phyloP scores from a whole-genome alignment of 1,140 invertebrate genomes.

The Euwallacea fornicatus region DNA sequence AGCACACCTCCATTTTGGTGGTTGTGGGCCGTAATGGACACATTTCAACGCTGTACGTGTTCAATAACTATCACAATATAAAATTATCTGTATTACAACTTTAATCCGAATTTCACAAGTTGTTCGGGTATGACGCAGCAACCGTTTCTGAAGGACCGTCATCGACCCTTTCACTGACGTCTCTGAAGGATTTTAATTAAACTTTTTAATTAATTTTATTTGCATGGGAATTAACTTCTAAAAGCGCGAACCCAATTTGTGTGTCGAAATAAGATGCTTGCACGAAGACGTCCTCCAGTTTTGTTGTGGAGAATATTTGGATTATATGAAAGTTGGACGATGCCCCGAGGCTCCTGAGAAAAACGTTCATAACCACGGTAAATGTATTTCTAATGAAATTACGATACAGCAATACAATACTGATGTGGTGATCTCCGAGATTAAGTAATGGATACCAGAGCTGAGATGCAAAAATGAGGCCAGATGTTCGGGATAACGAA shows the following conservation, averaged over 20 bases:
- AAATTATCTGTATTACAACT: neutral
- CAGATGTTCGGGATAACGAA: conserved; percentile 8
- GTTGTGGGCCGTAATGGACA: too few relatives aligned
- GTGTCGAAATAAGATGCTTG: conserved; percentile 18
- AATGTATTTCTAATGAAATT: neutral
- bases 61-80: too few relatives aligned
- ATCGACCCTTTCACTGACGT: conserved; percentile 37
- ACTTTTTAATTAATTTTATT: conserved; percentile 47
- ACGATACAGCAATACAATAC: neutral
- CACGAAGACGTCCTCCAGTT: neutral
- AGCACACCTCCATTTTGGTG: too few relatives aligned
- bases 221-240: conserved; percentile 42
- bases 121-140: conserved; percentile 1
- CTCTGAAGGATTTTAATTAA: conserved; percentile 41
- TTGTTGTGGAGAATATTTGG: too few relatives aligned
- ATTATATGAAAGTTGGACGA: too few relatives aligned
- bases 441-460: neutral
- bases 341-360: too few relatives aligned
- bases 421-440: neutral
- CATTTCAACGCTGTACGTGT: too few relatives aligned
- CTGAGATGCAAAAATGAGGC: neutral
- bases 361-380: neutral
- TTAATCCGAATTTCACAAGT: neutral
- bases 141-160: conserved; percentile 17
- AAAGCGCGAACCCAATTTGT: conserved; percentile 28